phyloP scores from a whole-genome alignment of 2,113 vertebrate species.

The Hippocampus zosterae region DNA sequence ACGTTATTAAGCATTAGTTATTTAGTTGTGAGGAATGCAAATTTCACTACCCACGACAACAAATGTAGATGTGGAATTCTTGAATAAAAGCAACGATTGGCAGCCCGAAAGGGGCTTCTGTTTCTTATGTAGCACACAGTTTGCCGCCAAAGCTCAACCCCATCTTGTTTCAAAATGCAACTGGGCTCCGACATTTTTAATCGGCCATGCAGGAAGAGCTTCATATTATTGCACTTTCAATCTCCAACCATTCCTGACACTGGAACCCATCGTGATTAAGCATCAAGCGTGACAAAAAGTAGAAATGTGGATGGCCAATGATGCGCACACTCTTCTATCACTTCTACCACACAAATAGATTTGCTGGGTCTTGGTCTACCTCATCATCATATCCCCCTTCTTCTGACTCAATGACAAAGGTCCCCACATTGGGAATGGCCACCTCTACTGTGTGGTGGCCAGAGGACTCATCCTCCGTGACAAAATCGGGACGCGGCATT shows the following conservation, averaged over 20 bases:
- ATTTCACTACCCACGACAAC: neutral
- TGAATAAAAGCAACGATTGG: neutral
- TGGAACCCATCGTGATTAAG: no score
- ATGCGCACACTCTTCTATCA: slow-evolving; percentile 20
- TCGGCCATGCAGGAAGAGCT: slow-evolving; percentile 22
- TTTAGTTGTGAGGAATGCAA: neutral
- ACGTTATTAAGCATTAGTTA: neutral
- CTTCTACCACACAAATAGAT: slow-evolving; percentile 28
- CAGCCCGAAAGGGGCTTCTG: neutral
- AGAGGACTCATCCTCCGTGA: slow-evolving; percentile 78
- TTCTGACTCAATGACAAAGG: slow-evolving; percentile 90
- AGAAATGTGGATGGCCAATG: slow-evolving; percentile 18
- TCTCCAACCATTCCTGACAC: slow-evolving; percentile 10
- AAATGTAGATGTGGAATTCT: neutral
- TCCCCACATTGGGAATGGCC: slow-evolving; percentile 90
- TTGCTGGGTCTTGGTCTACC: slow-evolving; percentile 74
- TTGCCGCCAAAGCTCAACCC: slow-evolving; percentile 19
- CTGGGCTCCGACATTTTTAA: slow-evolving; percentile 30
- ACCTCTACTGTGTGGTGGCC: slow-evolving; percentile 88
- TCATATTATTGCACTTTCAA: slow-evolving; percentile 17
- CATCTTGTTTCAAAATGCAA: slow-evolving; percentile 32
- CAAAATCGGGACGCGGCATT: slow-evolving; percentile 62
- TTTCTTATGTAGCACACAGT: neutral
- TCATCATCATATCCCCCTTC: slow-evolving; percentile 97
- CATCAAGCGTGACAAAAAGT: neutral